phyloP scores from a whole-genome alignment of 2,888 invertebrate genomes.

The Alviniconcha strummeri region DNA sequence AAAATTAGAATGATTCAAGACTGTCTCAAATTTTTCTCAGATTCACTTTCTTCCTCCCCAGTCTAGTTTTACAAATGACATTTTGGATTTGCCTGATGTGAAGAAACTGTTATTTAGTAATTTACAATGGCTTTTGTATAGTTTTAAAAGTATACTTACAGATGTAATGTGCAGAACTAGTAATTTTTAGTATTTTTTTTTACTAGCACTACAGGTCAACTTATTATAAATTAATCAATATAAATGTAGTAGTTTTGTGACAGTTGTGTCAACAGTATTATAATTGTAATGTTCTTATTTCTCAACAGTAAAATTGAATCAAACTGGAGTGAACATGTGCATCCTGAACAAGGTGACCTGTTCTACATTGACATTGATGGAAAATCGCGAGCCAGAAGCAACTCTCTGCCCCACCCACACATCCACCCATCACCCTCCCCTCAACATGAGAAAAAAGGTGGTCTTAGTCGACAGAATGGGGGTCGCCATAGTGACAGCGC shows the following conservation, averaged over 20 bases:
- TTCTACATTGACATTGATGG: slow-evolving; percentile 50
- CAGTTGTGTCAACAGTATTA: neutral
- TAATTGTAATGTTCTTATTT: neutral
- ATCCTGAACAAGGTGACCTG: slow-evolving; percentile 52
- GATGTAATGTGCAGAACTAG: too few relatives aligned
- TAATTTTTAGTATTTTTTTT: too few relatives aligned
- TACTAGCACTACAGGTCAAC: too few relatives aligned
- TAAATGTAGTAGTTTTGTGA: neutral
- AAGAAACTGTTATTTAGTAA: too few relatives aligned
- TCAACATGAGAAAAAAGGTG: neutral
- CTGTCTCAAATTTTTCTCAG: too few relatives aligned
- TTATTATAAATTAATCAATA: neutral
- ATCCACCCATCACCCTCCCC: neutral
- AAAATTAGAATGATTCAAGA: too few relatives aligned
- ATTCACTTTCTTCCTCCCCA: too few relatives aligned
- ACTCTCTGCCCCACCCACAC: slow-evolving; percentile 2
- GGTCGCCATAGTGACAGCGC: slow-evolving; percentile 10
- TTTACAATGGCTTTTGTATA: too few relatives aligned
- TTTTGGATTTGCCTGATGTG: too few relatives aligned
- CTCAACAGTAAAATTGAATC: slow-evolving; percentile 44
- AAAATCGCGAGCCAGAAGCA: slow-evolving; percentile 22
- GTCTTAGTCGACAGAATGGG: slow-evolving; percentile 17
- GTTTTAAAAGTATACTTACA: too few relatives aligned
- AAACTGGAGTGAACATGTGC: slow-evolving; percentile 54
- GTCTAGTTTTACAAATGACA: too few relatives aligned